Conservation (phyloP, 2,797 vertebrate species). For the Rhynchotus rufescens region DNA sequence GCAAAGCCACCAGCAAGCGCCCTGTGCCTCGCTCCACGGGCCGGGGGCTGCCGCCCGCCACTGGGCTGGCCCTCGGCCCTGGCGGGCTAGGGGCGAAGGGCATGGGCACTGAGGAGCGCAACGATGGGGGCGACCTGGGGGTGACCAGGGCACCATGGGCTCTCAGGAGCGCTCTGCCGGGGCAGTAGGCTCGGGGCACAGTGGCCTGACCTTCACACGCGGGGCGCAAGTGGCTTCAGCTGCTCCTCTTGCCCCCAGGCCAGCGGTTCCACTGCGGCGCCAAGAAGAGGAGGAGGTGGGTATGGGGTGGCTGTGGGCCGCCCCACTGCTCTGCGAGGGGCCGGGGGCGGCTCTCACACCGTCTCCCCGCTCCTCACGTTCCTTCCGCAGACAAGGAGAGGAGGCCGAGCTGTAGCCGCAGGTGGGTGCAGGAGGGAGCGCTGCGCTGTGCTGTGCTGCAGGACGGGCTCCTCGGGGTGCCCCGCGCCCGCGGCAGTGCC, state of each 20-base stretch:
- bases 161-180: too few relatives aligned
- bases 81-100: neutral
- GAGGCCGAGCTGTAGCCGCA: constrained; percentile 49
- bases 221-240: neutral
- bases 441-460: neutral
- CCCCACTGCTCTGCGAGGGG: neutral
- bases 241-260: constrained; percentile 34
- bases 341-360: fast-evolving
- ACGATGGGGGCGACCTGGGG: fast-evolving
- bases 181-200: too few relatives aligned
- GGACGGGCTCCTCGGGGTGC: neutral
- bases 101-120: neutral
- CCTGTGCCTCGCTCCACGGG: fast-evolving
- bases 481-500: fast-evolving
- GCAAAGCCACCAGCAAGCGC: neutral
- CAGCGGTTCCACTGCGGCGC: constrained; percentile 74
- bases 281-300: constrained; percentile 73
- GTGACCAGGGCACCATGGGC: neutral
- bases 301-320: neutral
- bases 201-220: neutral
- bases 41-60: too few relatives aligned
- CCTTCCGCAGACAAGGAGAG: neutral
- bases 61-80: too few relatives aligned
- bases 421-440: constrained; percentile 12
- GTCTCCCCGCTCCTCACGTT: neutral